Conservation (phyloP, 2,888 invertebrate species). For the Tolmerus cingulatus region DNA sequence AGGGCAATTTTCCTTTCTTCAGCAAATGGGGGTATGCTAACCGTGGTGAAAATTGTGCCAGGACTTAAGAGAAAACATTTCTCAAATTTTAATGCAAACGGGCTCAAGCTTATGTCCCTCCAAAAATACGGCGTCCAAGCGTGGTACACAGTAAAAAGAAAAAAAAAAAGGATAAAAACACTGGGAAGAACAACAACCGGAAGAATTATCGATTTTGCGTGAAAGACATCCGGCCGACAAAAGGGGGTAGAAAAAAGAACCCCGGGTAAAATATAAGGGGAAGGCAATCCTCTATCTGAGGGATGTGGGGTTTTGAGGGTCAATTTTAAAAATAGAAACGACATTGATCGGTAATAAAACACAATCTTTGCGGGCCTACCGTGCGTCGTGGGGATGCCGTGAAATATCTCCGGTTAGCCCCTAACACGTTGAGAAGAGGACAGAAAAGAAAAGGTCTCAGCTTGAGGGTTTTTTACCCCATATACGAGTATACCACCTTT, state of each 20-base stretch:
- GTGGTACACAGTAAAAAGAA: background rate
- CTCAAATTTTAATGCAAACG: slow-evolving; percentile 17
- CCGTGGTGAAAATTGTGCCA: background rate
- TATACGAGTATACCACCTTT: background rate
- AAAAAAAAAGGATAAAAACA: background rate
- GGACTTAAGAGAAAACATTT: background rate
- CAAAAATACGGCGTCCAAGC: background rate
- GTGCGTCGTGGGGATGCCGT: background rate
- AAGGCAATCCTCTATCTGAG: background rate
- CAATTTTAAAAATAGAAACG: slow-evolving; percentile 38
- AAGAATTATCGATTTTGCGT: slow-evolving; percentile 10
- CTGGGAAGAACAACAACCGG: background rate
- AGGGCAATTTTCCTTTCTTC: background rate
- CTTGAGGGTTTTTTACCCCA: background rate
- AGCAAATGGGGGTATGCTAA: background rate
- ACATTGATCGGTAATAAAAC: slow-evolving; percentile 27
- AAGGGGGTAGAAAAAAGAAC: background rate
- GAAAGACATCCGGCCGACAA: background rate
- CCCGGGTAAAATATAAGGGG: background rate
- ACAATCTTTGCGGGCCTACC: background rate
- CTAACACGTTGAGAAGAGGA: background rate
- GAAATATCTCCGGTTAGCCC: slow-evolving; percentile 1
- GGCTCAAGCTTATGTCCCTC: background rate
- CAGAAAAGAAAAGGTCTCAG: background rate
- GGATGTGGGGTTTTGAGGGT: background rate